Base-by-base conservation (phyloP, 2,888 invertebrate genomes). In the Cyclophora punctaria region DNA sequence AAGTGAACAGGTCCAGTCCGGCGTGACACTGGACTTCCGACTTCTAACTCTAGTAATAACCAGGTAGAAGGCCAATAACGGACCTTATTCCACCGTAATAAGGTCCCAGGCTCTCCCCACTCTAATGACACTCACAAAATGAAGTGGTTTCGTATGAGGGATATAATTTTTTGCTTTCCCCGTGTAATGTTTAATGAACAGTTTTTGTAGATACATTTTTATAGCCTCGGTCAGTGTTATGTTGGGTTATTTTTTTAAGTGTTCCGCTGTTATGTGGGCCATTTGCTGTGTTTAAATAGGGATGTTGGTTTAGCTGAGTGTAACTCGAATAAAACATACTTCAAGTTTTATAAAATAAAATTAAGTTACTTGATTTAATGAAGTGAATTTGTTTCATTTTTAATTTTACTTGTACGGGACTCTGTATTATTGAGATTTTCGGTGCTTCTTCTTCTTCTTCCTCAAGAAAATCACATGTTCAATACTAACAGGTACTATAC, bases 1-100 rank as follows among this genome's bases (percentile, higher is more conserved):
- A 67, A 83, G 75, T 76, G 82, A 85, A 75, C 86, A 86, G 82
- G 83, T 80, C 75, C 78, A 69, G 73, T 66, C 71, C 72, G 60
- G 67, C 65, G 68, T 75, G 78, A 78, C 81, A 76, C 67, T 62
- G 76, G 78, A 81, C 80, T 75, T 75, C 69, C 72, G 69, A 67
- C 66, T 68, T 66, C 66, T 71, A 71, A 71, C 75, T 66, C 63
- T 61, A 60, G 59, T 62, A 63, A 62, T 44, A 52, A 49, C 57
- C 56, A 65, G 51, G 55, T 57, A 50, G 56, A 58, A 61, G 60
- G 58, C 63, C 75, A 69, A 78, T 78, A 75, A 72, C 70, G 62
- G 45, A 72, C 73, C 63, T 60, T 77, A 66, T 56, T 7, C 56
- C 41, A 46, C 56, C 53, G 68, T 60, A 63, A 71, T 73, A 80